Evolutionary conservation across 2,113 vertebrate genomes (phyloP), one percentile per base, ranked within the genome.

Genomic region (Alexandromys fortis): DNA sequence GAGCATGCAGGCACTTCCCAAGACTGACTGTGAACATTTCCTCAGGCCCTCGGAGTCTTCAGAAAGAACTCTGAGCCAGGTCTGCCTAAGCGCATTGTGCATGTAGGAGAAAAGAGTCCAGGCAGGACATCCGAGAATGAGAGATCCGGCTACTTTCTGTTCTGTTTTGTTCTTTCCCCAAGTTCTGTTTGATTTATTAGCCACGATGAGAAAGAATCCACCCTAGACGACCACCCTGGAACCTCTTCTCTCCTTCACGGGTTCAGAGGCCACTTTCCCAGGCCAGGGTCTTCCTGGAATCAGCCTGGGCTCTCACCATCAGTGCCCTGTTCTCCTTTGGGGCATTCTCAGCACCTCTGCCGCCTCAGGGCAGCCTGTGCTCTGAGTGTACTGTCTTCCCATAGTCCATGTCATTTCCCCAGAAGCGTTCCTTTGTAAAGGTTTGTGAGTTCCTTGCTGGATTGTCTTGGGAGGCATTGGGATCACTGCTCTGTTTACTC

Each of bases 1-100:
- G 52, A 58, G 95, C 86, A 91, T 97, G 94, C 96, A 96, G 33
- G 38, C 33, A 19, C 65, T 67, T 96, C 90, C n/a, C 35, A 97
- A 95, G 0, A 38, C 5, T 0, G 19, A 52, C 47, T 79, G 28
- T 67, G 61, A 68, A 86, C 28, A 93, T 95, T 61, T 21, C 90
- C 4, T 26, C 86, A 70, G 63, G 89, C 95, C 91, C 92, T 17
- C 55, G 45, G 77, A 30, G 35, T 88, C 72, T 86, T 83, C 89
- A 70, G 19, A 94, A 82, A 94, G 49, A 49, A 94, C 95, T 92
- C 47, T 83, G 82, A 95, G 92, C 14, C 65, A 47, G 28, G 78
- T 94, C 90, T 45, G 67, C 91, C 91, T 2, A 78, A 28, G 3
- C n/a, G 8, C 93, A 47, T 92, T 89, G 85, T 95, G 91, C 65